Base-by-base conservation (phyloP, 2,797 vertebrate species). In the Schizopygopsis malacanthus region DNA sequence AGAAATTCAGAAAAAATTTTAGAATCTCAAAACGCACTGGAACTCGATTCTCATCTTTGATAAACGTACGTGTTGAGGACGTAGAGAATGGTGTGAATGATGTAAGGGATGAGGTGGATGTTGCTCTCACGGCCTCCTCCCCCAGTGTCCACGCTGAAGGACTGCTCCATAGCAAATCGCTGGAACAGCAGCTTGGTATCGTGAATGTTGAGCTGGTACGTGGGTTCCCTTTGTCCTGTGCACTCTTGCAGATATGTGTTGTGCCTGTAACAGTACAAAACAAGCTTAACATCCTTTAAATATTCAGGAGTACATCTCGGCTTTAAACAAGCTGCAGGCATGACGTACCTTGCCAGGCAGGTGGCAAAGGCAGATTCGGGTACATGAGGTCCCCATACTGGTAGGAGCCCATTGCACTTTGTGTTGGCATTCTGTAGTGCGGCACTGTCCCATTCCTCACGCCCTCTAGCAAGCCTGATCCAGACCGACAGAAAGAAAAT, bases 171-270 rank as follows among this genome's bases (percentile, higher is more conserved):
- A 61, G 98, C 98, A 25, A 99, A 99, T 84, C 98, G 98, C 61
- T 98, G 95, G 91, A 99, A 98, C 0, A 99, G 96, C 91, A 99
- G 95, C 85, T 99, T 99, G 90, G 97, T 98, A 94, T 99, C 98
- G 0, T 99, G 98, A 91, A 99, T 96, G 92, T 99, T 99, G 81
- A 99, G 97, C 90, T 99, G 98, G 95, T 99, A 99, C 0, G 98
- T 99, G 89, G 98, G 98, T 87, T 99, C 98, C 90, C 98, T 92
- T 92, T 99, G 98, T 15, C 98, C 98, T 0, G 98, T 99, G 91
- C 98, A 99, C 75, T 99, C 98, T 92, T 99, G 98, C 86, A 99
- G 97, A 96, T 99, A 99, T 0, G 98, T 99, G 95, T 99, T 99
- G 94, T 99, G 98, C 86, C 98, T 99, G 87, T 87, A 69, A 65